Base-by-base conservation (phyloP, 2,888 invertebrate species). In the Epirrhoe alternata region DNA sequence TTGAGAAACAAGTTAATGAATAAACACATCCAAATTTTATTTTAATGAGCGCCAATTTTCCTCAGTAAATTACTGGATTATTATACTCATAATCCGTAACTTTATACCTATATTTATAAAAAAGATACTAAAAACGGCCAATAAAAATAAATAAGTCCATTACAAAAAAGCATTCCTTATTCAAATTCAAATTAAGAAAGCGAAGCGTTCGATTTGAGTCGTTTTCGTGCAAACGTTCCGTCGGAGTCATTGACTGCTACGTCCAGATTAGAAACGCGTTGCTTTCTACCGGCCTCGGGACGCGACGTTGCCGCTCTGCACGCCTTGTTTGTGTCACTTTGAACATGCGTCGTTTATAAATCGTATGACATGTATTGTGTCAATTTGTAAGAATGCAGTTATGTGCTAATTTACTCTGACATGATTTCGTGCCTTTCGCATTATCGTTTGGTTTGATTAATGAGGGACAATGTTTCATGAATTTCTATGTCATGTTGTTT, bases 221-320 rank as follows among this genome's bases (percentile, higher is more conserved):
- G 73, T 75, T 74, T 73, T 74, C 66, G 71, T 75, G 73, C 74
- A 72, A 77, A 77, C 76, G 82, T 76, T 78, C 81, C 81, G 75
- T 70, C 84, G 88, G 89, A 91, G 92, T 92, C 92, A 92, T 85
- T 92, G 92, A 92, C 90, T 91, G 92, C 79, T 77, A 76, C 80
- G 81, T 86, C 85, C 84, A 90, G 92, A 92, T 92, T 92, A 92
- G 92, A 91, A 92, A 92, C 90, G 88, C 88, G 85, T 76, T 83
- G 89, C 91, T 92, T 92, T 92, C 92, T 90, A 90, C 84, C 76
- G 90, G 88, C 90, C 85, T 87, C 59, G 84, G 73, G 66, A 70
- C 72, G 77, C 87, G 88, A 73, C 84, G 91, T 91, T 91, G 91
- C 90, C 81, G 86, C 59, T 73, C 74, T 73, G 71, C 69, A 70